phyloP scores from a whole-genome alignment of 2,797 vertebrate species.

The Pitangus sulphuratus region DNA sequence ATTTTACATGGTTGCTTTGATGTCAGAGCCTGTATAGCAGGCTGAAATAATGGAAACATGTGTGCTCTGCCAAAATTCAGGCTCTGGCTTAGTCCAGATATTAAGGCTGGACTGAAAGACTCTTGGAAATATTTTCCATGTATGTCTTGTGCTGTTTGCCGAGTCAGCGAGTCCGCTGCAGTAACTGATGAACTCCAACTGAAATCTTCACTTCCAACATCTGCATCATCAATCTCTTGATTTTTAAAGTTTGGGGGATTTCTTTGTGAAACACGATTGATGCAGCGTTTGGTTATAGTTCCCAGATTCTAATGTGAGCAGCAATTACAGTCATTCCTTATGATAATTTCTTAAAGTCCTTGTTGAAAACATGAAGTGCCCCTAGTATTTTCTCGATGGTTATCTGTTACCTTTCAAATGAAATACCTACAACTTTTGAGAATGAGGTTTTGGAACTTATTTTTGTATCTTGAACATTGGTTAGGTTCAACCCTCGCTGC shows the following conservation, averaged over 20 bases:
- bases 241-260: background rate
- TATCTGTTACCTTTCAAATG: background rate
- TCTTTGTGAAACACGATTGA: background rate
- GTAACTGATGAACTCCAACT: background rate
- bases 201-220: background rate
- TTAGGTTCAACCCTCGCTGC: background rate
- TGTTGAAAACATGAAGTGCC: background rate
- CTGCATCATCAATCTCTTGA: background rate
- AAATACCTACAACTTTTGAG: too few species aligned
- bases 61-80: background rate
- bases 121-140: background rate
- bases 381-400: background rate
- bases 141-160: background rate
- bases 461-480: too few species aligned
- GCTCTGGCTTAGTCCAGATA: background rate
- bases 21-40: background rate
- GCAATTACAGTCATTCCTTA: background rate
- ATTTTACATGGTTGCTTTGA: background rate
- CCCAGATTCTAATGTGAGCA: background rate
- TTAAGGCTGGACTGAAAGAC: background rate
- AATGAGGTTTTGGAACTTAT: too few species aligned
- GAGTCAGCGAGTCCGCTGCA: rapidly evolving
- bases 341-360: background rate
- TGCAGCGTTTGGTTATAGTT: background rate
- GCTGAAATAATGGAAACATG: background rate